A percentile compares a stretch with the other conserved stretches of the same genome.
phyloP scores from a whole-genome alignment of 2,797 vertebrate species.

The Gymnothorax reevesii region DNA sequence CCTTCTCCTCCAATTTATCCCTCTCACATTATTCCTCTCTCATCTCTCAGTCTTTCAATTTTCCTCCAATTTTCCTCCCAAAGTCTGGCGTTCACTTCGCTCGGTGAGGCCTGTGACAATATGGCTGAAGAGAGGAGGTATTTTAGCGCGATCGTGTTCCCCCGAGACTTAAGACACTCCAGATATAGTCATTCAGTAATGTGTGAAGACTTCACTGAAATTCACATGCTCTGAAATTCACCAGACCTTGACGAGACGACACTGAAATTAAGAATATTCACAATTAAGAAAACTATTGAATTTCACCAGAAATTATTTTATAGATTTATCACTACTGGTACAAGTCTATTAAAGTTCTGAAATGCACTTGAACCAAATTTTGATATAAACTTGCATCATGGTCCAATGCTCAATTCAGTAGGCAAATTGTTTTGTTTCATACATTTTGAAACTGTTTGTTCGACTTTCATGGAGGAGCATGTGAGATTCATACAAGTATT shows the following conservation, averaged over 20 bases:
- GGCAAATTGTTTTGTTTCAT: too few relatives aligned
- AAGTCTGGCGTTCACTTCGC: neutral
- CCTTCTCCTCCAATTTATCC: constrained; percentile 31
- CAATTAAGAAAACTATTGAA: too few relatives aligned
- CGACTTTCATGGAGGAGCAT: too few relatives aligned
- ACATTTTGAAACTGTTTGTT: too few relatives aligned
- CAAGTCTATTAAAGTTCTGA: neutral
- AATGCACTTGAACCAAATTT: constrained; percentile 49
- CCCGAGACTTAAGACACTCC: neutral
- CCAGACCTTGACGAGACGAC: neutral
- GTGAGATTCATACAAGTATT: too few relatives aligned
- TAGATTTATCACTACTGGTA: constrained; percentile 48
- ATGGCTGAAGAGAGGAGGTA: neutral
- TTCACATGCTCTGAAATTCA: neutral
- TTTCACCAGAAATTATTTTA: too few relatives aligned
- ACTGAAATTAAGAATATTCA: neutral
- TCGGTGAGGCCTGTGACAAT: neutral
- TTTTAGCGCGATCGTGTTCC: neutral
- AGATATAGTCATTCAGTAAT: neutral
- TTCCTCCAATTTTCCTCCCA: constrained; percentile 21
- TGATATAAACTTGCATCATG: constrained; percentile 37
- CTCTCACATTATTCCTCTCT: constrained; percentile 51
- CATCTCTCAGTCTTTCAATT: constrained; percentile 6
- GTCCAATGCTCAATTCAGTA: too few relatives aligned
- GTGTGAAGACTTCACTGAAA: neutral